A percentile compares a stretch with the other conserved stretches of the same genome.
Conservation (phyloP, 2,113 vertebrate genomes). For the Damaliscus lunatus region DNA sequence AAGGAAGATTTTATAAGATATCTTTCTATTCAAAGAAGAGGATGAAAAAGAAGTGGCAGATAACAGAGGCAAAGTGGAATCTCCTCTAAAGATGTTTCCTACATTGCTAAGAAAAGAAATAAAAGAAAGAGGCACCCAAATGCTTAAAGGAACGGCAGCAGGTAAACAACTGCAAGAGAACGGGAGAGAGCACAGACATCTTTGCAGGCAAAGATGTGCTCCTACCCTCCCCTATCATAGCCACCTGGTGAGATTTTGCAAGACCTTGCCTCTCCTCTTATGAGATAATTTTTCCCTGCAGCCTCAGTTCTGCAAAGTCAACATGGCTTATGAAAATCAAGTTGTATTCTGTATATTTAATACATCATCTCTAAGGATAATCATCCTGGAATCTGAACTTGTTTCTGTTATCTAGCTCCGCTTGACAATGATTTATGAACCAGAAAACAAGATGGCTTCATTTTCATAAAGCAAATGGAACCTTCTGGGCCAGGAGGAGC, state of each 20-base stretch:
- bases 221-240: rapidly evolving
- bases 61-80: neutral
- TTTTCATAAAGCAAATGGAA: constrained; percentile 86
- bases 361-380: constrained; percentile 85
- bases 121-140: neutral
- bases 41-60: neutral
- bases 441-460: constrained; percentile 87
- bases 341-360: constrained; percentile 84
- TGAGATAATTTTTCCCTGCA: constrained; percentile 61
- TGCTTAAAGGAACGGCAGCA: neutral
- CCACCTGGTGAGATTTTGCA: neutral
- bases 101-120: neutral
- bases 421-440: constrained; percentile 89
- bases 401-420: constrained; percentile 81
- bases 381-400: constrained; percentile 85
- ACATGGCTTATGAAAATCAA: constrained; percentile 82
- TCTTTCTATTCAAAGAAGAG: neutral
- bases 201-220: neutral
- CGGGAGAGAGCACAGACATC: neutral
- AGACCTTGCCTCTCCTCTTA: constrained; percentile 14
- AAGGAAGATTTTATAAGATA: neutral
- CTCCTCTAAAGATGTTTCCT: neutral
- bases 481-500: constrained; percentile 83
- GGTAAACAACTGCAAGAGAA: neutral
- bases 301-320: constrained; percentile 82